Evolutionary conservation across 2,797 vertebrate genomes (phyloP).

Genomic region (Erpetoichthys calabaricus): DNA sequence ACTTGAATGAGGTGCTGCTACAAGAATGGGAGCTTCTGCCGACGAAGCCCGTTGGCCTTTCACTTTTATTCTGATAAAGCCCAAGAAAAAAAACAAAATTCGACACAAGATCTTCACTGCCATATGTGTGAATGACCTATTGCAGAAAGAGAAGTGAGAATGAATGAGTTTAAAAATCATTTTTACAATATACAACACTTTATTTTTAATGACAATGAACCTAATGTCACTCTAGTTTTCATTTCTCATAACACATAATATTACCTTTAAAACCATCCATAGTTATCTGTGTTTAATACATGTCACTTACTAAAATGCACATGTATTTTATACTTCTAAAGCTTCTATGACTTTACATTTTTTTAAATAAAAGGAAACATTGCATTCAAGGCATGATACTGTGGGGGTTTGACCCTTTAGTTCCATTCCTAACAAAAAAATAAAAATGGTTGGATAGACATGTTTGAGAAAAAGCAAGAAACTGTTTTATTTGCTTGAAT

Average conservation of each 20-base stretch:
- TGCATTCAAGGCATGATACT: too few species aligned
- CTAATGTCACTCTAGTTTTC: neutral
- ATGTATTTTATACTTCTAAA: too few species aligned
- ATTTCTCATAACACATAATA: neutral
- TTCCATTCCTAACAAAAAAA: too few species aligned
- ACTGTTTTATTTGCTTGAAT: too few species aligned
- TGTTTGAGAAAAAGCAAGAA: too few species aligned
- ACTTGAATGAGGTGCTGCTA: conserved; percentile 72
- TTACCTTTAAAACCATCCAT: neutral
- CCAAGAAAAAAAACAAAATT: conserved; percentile 56
- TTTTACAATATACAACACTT: neutral
- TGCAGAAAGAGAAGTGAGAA: neutral
- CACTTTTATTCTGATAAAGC: conserved; percentile 65
- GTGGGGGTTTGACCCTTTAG: too few species aligned
- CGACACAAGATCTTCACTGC: conserved; percentile 53
- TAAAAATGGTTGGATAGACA: too few species aligned
- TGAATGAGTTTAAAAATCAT: neutral
- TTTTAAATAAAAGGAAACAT: too few species aligned
- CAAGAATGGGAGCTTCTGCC: conserved; percentile 66
- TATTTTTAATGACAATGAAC: neutral
- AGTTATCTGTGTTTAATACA: neutral
- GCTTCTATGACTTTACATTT: too few species aligned
- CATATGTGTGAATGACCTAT: conserved; percentile 46
- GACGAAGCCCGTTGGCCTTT: conserved; percentile 57
- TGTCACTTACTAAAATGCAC: neutral